Percentiles rank a stretch among this genome's conserved stretches.
Conservation (phyloP, 2,797 vertebrate species). For the Gambelia wislizenii region DNA sequence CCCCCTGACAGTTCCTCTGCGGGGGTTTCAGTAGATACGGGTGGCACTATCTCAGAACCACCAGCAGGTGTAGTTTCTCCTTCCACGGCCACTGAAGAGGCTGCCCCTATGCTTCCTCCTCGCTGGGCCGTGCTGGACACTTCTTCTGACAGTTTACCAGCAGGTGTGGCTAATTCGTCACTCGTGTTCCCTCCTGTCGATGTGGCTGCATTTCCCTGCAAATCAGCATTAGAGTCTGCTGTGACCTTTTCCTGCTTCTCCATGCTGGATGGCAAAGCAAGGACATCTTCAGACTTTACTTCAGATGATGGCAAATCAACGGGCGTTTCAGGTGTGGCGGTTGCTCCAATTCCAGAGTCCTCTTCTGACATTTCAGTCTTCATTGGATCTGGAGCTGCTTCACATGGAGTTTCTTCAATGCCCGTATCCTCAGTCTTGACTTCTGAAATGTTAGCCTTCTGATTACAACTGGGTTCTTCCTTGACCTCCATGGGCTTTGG, state of each 20-base stretch:
- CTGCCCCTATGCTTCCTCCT: neutral
- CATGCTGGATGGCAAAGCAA: neutral
- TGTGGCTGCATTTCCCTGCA: neutral
- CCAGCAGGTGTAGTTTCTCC: conserved; percentile 9
- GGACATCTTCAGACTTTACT: conserved; percentile 47
- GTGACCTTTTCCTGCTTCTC: conserved; percentile 43
- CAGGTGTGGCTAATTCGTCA: conserved; percentile 4
- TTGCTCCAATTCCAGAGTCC: conserved; percentile 27
- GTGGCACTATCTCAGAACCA: neutral
- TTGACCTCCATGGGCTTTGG: conserved; percentile 71
- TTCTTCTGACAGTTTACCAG: conserved; percentile 41
- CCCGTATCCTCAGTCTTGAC: conserved; percentile 42
- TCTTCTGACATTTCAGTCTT: conserved; percentile 34
- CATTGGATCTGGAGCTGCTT: conserved; percentile 8
- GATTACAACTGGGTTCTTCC: conserved; percentile 57
- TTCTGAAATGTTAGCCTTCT: conserved; percentile 32
- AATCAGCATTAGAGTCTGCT: neutral
- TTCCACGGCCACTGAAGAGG: neutral
- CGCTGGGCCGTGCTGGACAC: fast-evolving
- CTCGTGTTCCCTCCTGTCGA: conserved; percentile 27
- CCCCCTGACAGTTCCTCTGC: neutral
- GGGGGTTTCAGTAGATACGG: neutral
- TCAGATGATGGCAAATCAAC: neutral
- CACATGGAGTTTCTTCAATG: conserved; percentile 37
- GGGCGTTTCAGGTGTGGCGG: conserved; percentile 5